These are phyloP conservation scores for Polyodon spathula DNA, from an alignment of 2,113 vertebrate species.

Conservation along the genomic window DNA sequence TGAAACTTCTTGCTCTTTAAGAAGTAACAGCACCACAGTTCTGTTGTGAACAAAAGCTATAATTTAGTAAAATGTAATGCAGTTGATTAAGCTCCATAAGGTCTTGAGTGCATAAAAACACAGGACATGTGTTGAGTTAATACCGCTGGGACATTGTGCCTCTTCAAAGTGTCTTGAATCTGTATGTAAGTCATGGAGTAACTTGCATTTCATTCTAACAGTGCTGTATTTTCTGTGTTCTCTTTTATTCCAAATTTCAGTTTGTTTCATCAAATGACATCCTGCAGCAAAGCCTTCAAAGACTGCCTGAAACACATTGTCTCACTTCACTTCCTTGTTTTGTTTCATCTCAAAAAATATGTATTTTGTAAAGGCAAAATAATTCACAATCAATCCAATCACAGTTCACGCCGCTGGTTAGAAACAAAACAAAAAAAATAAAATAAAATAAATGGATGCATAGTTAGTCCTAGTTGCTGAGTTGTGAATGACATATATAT, in stretches of 20 bases:
- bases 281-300: no score
- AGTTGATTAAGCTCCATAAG: constrained; percentile 49
- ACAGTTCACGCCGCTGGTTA: no score
- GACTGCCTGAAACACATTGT: no score
- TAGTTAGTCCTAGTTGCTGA: no score
- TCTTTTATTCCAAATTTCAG: background rate
- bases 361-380: no score
- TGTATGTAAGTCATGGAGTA: constrained; percentile 33
- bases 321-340: no score
- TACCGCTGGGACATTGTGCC: constrained; percentile 43
- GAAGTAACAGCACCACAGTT: background rate
- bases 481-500: no score
- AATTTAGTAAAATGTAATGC: constrained; percentile 37
- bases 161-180: constrained; percentile 44
- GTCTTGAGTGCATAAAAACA: constrained; percentile 46
- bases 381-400: no score
- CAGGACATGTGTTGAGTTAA: constrained; percentile 50
- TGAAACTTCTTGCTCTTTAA: constrained; percentile 4
- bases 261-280: background rate
- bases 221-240: background rate
- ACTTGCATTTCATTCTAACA: constrained; percentile 23
- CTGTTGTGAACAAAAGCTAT: constrained; percentile 22
- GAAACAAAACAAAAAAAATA: no score
- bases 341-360: no score
- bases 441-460: no score